phyloP scores from a whole-genome alignment of 64 coral and sea anemone genomes.

The Actinia equina region DNA sequence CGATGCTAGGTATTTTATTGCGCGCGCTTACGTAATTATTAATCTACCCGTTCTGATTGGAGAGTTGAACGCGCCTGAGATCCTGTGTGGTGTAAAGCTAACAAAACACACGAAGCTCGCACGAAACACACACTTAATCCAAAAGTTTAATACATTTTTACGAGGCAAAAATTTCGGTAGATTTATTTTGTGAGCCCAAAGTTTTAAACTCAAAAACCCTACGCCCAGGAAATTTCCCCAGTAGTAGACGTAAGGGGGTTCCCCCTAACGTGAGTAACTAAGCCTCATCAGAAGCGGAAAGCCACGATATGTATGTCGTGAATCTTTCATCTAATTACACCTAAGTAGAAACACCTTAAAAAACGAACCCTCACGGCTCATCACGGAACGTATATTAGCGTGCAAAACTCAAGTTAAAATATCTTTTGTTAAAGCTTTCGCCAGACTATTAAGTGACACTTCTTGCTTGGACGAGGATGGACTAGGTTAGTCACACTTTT shows the following conservation, averaged over 20 bases:
- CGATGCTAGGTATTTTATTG: conserved; percentile 62
- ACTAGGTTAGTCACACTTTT: not conserved
- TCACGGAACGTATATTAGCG: not conserved
- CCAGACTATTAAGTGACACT: not conserved
- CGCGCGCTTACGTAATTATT: conserved; percentile 61
- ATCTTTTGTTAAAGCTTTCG: not conserved
- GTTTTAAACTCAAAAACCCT: not conserved
- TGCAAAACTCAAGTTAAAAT: not conserved
- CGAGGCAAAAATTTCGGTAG: not conserved
- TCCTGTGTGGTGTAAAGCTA: not conserved
- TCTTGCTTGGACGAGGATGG: not conserved
- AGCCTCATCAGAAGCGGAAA: not conserved
- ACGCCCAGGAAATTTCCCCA: not conserved
- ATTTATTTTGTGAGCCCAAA: not conserved
- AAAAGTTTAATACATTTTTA: not conserved
- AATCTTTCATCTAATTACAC: not conserved
- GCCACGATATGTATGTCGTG: not conserved
- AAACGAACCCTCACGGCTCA: not conserved
- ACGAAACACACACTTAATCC: not conserved
- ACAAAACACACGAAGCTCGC: not conserved
- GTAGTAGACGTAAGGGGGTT: not conserved
- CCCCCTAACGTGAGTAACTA: not conserved
- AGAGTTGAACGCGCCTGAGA: not conserved
- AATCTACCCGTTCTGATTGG: conserved; percentile 37
- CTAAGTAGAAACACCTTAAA: not conserved